Conservation (phyloP, 2,797 vertebrate species). For the Zenarchopterus dispar region DNA sequence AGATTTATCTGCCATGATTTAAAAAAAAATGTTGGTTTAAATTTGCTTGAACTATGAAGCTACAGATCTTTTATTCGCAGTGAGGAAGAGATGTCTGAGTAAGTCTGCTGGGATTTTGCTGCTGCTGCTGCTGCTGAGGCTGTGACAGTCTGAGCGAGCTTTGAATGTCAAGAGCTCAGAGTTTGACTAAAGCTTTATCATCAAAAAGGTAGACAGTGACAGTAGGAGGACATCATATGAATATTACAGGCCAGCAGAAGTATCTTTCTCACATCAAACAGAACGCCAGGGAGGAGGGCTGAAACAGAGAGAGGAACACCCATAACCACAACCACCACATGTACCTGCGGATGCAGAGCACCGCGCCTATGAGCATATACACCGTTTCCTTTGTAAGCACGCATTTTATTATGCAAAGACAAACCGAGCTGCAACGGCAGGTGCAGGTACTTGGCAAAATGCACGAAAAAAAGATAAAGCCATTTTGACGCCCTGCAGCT, state of each 20-base stretch:
- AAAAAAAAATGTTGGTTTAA: background rate
- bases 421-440: constrained; percentile 35
- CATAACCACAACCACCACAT: constrained; percentile 60
- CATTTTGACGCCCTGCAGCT: constrained; percentile 40
- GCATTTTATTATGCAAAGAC: constrained; percentile 30
- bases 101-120: constrained; percentile 29
- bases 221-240: constrained; percentile 4
- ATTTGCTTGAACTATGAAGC: constrained; percentile 16
- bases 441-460: constrained; percentile 33
- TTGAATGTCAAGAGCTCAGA: constrained; percentile 17
- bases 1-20: constrained; percentile 6
- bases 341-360: constrained; percentile 28
- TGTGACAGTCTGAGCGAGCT: constrained; percentile 11
- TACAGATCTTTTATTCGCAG: constrained; percentile 1
- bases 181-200: background rate
- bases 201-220: constrained; percentile 12
- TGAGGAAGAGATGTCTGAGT: too few relatives aligned
- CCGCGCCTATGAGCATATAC: constrained; percentile 42
- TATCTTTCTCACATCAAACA: background rate
- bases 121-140: background rate
- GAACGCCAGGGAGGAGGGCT: constrained; percentile 3
- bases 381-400: constrained; percentile 50
- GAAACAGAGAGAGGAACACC: constrained; percentile 6
- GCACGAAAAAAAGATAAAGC: constrained; percentile 16
- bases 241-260: background rate